Evolutionary conservation across 2,797 vertebrate species (phyloP), one percentile per base, ranked within the genome.

Genomic region (Esox masquinongy): DNA sequence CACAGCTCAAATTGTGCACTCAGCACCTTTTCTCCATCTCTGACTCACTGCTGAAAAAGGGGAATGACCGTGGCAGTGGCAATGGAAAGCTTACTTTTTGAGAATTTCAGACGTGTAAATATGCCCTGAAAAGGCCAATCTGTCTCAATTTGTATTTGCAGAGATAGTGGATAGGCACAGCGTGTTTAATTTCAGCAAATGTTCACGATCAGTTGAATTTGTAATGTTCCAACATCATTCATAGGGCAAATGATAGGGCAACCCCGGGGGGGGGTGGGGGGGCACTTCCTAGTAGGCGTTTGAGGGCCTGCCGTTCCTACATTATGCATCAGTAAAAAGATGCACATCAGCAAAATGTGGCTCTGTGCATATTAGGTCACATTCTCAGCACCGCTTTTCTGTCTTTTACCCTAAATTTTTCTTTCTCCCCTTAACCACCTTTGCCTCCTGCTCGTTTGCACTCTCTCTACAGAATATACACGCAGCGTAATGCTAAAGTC

Each of bases 261-360:
- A 53, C 71, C 39, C 11, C n/a, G 22, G n/a, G 70, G 29, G n/a
- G n/a, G n/a, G n/a, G 29, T 1, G 29, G 29, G 29, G 29, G 29
- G 29, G 29, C 29, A 31, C 70, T 15, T 8, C 5, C 12, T 36
- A 11, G 50, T 22, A 56, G 6, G 50, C 17, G 51, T 29, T 72
- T 72, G 26, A 50, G 49, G 49, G 61, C 29, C 70, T 72, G 16
- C 51, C 31, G 17, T 66, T 74, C 24, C 50, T 82, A 70, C 79
- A 79, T 81, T 74, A 68, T 80, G 68, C 77, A 79, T 77, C 73
- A 51, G 69, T 51, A 39, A 53, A 80, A 24, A 11, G 70, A 47
- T 31, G n/a, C 70, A 74, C 68, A 78, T 77, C 82, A 82, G 81
- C 77, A 72, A 71, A 73, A 77, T 66, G 17, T 67, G 31, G 49